Evolutionary conservation across 2,797 vertebrate species (phyloP).

Genomic region (Okamejei kenojei): DNA sequence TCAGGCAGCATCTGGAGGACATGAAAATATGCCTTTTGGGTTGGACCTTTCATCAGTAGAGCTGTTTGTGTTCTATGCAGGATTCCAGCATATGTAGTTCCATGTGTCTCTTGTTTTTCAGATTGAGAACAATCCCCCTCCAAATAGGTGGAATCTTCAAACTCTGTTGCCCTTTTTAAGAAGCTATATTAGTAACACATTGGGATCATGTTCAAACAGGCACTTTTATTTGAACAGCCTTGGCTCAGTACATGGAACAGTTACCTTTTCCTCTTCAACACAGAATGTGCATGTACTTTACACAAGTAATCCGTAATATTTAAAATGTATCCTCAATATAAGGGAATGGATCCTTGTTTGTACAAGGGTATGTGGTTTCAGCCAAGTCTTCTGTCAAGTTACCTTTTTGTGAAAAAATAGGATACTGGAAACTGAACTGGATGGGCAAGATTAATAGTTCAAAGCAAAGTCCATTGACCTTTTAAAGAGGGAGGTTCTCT

Average conservation of each 20-base stretch:
- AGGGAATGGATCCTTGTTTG: neutral
- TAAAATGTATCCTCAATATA: neutral
- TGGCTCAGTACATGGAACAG: neutral
- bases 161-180: neutral
- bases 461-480: neutral
- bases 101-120: no score
- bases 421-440: neutral
- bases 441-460: neutral
- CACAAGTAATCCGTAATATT: neutral
- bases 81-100: no score
- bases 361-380: neutral
- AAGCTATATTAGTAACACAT: neutral
- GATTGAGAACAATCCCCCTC: no score
- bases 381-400: neutral
- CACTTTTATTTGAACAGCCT: neutral
- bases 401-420: neutral
- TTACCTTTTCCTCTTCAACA: neutral
- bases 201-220: neutral
- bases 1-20: no score
- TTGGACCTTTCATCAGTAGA: no score
- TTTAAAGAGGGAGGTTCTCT: neutral
- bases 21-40: no score
- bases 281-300: no score
- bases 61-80: no score
- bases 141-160: neutral